These are phyloP conservation scores for Galendromus occidentalis DNA, from an alignment of 1,140 invertebrate species.

Conservation along the genomic window DNA sequence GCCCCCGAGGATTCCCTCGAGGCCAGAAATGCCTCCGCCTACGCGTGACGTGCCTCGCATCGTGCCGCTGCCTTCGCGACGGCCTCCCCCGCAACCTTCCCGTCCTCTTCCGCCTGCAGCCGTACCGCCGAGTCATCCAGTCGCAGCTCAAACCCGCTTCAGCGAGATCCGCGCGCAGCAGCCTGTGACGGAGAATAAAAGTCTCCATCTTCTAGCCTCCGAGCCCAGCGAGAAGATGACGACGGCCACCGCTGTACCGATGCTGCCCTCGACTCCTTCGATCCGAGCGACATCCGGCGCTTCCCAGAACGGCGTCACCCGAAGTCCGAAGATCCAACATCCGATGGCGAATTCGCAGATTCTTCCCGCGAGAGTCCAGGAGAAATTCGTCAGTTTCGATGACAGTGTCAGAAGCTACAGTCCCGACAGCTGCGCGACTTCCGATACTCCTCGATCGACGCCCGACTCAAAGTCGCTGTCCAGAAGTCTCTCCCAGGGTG, in stretches of 20 bases:
- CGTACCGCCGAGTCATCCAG: too few relatives aligned
- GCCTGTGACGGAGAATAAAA: not conserved
- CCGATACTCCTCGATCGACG: slow-evolving; percentile 3
- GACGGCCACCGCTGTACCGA: not conserved
- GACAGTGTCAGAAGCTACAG: slow-evolving; percentile 7
- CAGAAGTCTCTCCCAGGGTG: not conserved
- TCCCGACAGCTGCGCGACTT: slow-evolving; percentile 2
- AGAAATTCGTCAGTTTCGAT: slow-evolving; percentile 8
- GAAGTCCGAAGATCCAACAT: slow-evolving; percentile 8
- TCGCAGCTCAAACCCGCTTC: not conserved
- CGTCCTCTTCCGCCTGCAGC: not conserved
- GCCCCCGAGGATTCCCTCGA: not conserved
- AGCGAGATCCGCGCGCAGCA: not conserved
- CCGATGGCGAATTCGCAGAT: not conserved
- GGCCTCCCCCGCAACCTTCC: not conserved
- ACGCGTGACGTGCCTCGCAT: not conserved
- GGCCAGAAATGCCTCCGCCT: not conserved
- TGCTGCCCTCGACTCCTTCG: not conserved
- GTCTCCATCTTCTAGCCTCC: not conserved
- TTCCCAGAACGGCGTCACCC: not conserved
- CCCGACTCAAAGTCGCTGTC: slow-evolving; percentile 7
- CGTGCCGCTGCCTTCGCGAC: not conserved
- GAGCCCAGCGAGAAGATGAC: not conserved
- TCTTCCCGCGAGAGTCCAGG: slow-evolving; percentile 1
- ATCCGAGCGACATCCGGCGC: not conserved